Evolutionary conservation across 2,888 invertebrate species (phyloP).

Genomic region (Hirtodrosophila histrioides): DNA sequence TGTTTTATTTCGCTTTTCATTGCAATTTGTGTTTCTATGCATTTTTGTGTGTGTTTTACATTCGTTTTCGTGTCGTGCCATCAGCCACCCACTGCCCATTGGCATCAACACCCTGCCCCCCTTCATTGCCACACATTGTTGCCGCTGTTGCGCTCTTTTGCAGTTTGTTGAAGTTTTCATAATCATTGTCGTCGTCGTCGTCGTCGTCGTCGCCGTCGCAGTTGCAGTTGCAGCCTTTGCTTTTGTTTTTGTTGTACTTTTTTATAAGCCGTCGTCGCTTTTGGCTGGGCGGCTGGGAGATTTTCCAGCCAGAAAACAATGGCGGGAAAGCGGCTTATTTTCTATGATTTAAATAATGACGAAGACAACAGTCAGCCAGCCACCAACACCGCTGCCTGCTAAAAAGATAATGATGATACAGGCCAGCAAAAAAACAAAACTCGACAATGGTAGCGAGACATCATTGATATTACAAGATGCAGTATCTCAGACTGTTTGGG

Average conservation of each 20-base stretch:
- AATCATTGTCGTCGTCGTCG: conserved; percentile 58
- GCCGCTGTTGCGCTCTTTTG: conserved; percentile 74
- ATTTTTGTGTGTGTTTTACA: conserved; percentile 80
- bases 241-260: conserved; percentile 40
- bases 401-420: conserved; percentile 33
- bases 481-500: conserved; percentile 21
- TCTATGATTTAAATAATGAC: conserved; percentile 82
- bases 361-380: conserved; percentile 72
- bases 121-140: conserved; percentile 43
- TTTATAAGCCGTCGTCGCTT: conserved; percentile 52
- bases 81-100: conserved; percentile 33
- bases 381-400: conserved; percentile 29
- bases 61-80: conserved; percentile 70
- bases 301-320: conserved; percentile 80
- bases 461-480: conserved; percentile 36
- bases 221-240: conserved; percentile 42
- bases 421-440: conserved; percentile 12
- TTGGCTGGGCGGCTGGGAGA: conserved; percentile 63
- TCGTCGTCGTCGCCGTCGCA: conserved; percentile 14
- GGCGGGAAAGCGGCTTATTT: conserved; percentile 82
- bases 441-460: conserved; percentile 52
- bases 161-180: conserved; percentile 75
- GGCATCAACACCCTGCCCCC: background rate
- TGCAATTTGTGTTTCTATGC: conserved; percentile 79
- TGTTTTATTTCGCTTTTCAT: conserved; percentile 71